phyloP scores from a whole-genome alignment of 2,797 vertebrate genomes.

The Cyclura pinguis region DNA sequence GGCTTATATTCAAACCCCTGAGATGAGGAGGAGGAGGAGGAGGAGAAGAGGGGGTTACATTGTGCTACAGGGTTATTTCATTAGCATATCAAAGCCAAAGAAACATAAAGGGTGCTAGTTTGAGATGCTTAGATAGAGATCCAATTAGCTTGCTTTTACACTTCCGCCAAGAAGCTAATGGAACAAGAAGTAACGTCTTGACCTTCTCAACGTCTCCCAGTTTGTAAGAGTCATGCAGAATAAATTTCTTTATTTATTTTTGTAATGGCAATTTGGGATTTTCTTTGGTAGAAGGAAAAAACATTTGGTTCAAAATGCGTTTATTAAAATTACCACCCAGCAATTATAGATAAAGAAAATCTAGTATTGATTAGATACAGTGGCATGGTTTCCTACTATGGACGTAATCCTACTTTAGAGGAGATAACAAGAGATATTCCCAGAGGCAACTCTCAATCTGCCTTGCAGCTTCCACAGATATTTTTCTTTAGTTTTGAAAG shows the following conservation, averaged over 20 bases:
- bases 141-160: conserved; percentile 44
- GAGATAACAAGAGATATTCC: background rate
- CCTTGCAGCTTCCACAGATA: background rate
- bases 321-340: background rate
- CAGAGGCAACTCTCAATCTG: background rate
- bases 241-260: conserved; percentile 17
- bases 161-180: conserved; percentile 36
- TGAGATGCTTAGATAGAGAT: conserved; percentile 42
- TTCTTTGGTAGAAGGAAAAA: background rate
- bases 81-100: conserved; percentile 42
- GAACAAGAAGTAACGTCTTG: conserved; percentile 36
- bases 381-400: background rate
- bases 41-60: background rate
- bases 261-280: conserved; percentile 26
- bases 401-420: background rate
- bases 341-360: conserved; percentile 31
- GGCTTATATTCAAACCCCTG: background rate
- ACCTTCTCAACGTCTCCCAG: conserved; percentile 25
- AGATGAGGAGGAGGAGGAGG: background rate
- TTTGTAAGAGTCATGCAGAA: background rate
- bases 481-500: background rate
- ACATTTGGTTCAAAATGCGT: conserved; percentile 11
- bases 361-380: background rate
- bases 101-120: conserved; percentile 29
- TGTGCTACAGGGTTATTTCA: conserved; percentile 26